Percentiles rank a stretch among this genome's conserved stretches.
phyloP scores from a whole-genome alignment of 2,797 vertebrate genomes.

The Philypnodon macrostomus region DNA sequence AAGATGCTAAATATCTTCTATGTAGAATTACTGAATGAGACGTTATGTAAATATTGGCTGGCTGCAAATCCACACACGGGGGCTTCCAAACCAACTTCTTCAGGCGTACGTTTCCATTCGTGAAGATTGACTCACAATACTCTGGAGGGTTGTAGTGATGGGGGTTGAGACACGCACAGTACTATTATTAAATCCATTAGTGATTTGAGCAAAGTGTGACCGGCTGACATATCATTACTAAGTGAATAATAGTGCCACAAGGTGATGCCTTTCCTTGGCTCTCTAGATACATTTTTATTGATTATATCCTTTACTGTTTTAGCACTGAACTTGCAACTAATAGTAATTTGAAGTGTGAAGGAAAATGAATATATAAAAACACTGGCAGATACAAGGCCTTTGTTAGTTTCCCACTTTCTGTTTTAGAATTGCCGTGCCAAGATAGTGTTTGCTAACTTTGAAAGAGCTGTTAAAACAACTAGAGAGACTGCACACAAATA shows the following conservation, averaged over 20 bases:
- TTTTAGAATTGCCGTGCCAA: conserved; percentile 22
- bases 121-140: conserved; percentile 40
- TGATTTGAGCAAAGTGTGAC: conserved; percentile 6
- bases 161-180: conserved; percentile 18
- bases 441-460: conserved; percentile 45
- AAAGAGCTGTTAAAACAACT: conserved; percentile 52
- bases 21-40: too few relatives aligned
- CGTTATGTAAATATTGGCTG: conserved; percentile 9
- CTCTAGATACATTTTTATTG: not conserved
- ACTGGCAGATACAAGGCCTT: conserved; percentile 21
- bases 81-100: conserved; percentile 27
- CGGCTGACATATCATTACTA: conserved; percentile 16
- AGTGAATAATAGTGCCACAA: conserved; percentile 13
- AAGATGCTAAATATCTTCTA: too few relatives aligned
- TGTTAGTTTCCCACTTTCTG: conserved; percentile 38
- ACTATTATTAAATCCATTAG: conserved; percentile 30
- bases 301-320: conserved; percentile 12
- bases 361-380: conserved; percentile 15
- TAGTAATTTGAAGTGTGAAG: not conserved
- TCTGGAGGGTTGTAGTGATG: conserved; percentile 12
- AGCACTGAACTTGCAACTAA: not conserved
- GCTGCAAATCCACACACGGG: conserved; percentile 1
- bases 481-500: conserved; percentile 24
- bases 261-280: not conserved
- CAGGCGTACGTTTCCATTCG: conserved; percentile 13